Evolutionary conservation across 2,888 invertebrate genomes (phyloP).

Genomic region (Campaea margaritaria): DNA sequence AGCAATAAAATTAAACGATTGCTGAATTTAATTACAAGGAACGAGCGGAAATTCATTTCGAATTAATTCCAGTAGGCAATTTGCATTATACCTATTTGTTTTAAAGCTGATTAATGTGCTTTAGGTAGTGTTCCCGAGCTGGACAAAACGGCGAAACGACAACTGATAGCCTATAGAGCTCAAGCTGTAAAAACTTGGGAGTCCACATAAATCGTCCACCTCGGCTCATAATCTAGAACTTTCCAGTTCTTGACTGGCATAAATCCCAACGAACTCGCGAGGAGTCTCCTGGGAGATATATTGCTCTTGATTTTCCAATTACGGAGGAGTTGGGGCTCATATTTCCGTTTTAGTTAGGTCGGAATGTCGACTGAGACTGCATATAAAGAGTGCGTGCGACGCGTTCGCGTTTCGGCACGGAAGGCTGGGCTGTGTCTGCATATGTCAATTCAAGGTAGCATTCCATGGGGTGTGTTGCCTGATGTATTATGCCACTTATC

Average conservation of each 20-base stretch:
- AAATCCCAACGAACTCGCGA: conserved; percentile 52
- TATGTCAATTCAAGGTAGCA: background rate
- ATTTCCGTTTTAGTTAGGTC: conserved; percentile 64
- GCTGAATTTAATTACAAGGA: conserved; percentile 21
- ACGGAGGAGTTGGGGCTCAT: conserved; percentile 69
- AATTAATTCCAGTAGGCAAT: conserved; percentile 4
- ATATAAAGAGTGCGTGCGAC: background rate
- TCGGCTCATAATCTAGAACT: conserved; percentile 46
- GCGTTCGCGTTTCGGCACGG: background rate
- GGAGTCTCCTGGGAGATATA: conserved; percentile 62
- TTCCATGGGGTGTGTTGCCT: no score
- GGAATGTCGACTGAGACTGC: conserved; percentile 22
- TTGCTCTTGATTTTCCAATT: conserved; percentile 78
- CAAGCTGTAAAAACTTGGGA: conserved; percentile 23
- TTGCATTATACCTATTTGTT: conserved; percentile 10
- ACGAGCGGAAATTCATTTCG: conserved; percentile 12
- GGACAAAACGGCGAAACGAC: background rate
- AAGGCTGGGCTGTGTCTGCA: conserved; percentile 11
- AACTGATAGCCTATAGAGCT: conserved; percentile 5
- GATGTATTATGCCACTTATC: no score
- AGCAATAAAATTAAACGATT: conserved; percentile 13
- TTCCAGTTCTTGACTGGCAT: conserved; percentile 53
- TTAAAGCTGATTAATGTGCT: conserved; percentile 3
- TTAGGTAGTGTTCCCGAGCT: background rate
- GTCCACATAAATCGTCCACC: conserved; percentile 39